Conservation (phyloP, 2,113 vertebrate species). For the Halcyon malimbica region DNA sequence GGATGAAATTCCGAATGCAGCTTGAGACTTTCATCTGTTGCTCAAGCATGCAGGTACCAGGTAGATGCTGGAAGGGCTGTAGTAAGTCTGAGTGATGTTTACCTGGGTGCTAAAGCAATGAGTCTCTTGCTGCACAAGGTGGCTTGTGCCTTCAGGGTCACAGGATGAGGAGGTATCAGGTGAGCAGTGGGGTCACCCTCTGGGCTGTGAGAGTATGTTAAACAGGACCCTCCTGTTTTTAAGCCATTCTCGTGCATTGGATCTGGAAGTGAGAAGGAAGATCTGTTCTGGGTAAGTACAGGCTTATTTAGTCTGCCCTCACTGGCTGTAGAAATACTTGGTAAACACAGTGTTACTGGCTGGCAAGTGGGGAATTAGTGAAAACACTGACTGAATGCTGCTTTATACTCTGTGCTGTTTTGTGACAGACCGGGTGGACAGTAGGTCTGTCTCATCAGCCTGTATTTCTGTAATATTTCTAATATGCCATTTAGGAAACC, state of each 20-base stretch:
- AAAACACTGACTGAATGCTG: not conserved
- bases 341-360: not conserved
- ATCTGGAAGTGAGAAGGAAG: not conserved
- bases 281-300: not conserved
- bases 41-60: not conserved
- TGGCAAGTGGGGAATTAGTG: not conserved
- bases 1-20: not conserved
- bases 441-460: not conserved
- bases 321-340: not conserved
- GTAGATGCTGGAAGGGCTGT: not conserved
- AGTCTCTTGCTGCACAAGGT: not conserved
- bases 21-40: not conserved
- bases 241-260: not conserved
- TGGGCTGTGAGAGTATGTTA: not conserved
- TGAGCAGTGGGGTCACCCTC: not conserved
- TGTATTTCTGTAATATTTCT: not conserved
- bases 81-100: not conserved
- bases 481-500: not conserved
- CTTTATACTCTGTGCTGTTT: not conserved
- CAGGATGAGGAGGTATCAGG: not conserved
- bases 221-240: not conserved
- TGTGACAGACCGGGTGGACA: not conserved
- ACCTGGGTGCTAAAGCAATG: rapidly evolving
- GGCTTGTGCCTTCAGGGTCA: not conserved
- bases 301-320: not conserved